Percentiles rank a stretch among this genome's conserved stretches.
These are phyloP conservation scores for Leucophenga montana DNA, from an alignment of 2,888 invertebrate genomes.

Conservation along the genomic window DNA sequence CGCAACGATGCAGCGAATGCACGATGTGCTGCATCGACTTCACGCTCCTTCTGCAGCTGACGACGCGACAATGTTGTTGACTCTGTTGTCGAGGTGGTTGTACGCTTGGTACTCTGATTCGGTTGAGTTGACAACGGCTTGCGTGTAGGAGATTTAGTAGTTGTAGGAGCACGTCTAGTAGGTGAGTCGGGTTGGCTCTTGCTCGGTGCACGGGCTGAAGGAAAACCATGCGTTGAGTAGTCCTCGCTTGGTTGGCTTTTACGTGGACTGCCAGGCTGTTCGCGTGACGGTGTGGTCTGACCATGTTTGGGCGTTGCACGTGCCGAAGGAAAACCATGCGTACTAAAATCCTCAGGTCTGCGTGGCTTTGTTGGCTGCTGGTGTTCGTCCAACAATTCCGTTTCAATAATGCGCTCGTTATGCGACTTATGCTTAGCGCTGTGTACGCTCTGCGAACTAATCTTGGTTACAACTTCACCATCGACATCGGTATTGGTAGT, in stretches of 20 bases:
- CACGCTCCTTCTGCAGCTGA: constrained; percentile 66
- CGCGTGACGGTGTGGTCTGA: constrained; percentile 33
- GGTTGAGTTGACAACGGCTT: constrained; percentile 24
- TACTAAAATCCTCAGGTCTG: constrained; percentile 34
- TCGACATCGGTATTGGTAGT: constrained; percentile 35
- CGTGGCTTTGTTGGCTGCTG: constrained; percentile 32
- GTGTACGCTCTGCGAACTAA: constrained; percentile 43
- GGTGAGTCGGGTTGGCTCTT: constrained; percentile 29
- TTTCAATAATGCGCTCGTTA: constrained; percentile 59
- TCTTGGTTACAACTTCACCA: constrained; percentile 44
- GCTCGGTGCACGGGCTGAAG: constrained; percentile 48
- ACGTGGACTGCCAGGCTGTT: constrained; percentile 43
- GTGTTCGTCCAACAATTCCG: constrained; percentile 48
- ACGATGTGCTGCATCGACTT: constrained; percentile 80
- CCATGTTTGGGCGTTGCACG: constrained; percentile 19
- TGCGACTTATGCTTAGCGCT: constrained; percentile 52
- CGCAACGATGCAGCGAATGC: constrained; percentile 84
- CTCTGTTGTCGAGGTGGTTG: constrained; percentile 43
- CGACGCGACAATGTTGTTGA: constrained; percentile 53
- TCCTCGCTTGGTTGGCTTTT: constrained; percentile 48
- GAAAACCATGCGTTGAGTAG: constrained; percentile 55
- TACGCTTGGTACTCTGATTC: constrained; percentile 1
- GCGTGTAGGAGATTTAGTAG: constrained; percentile 25
- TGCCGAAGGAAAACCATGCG: constrained; percentile 50
- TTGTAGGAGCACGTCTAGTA: constrained; percentile 8